Conservation (phyloP, 2,797 vertebrate species). For the Odontamblyopus rebecca region DNA sequence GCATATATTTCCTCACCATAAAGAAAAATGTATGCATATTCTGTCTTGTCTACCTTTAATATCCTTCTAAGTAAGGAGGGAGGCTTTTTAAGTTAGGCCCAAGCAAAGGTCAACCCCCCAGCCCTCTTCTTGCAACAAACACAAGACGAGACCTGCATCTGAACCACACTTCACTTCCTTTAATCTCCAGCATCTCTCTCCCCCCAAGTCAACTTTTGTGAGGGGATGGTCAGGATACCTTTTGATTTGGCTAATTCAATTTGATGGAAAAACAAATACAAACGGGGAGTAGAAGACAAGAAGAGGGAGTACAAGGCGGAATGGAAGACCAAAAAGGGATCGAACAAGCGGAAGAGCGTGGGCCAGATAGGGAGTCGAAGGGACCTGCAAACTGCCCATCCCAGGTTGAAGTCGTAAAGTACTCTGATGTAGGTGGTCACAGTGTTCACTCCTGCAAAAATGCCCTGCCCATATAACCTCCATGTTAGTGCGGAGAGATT, state of each 20-base stretch:
- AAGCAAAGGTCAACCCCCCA: slow-evolving; percentile 72
- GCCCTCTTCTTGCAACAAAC: slow-evolving; percentile 50
- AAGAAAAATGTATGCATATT: slow-evolving; percentile 43
- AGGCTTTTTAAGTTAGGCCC: slow-evolving; percentile 68
- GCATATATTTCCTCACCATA: background rate
- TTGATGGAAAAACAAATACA: slow-evolving; percentile 85
- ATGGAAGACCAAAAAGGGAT: slow-evolving; percentile 32
- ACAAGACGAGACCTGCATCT: slow-evolving; percentile 75
- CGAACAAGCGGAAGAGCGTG: slow-evolving; percentile 46
- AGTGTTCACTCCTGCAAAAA: slow-evolving; percentile 62
- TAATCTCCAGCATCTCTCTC: slow-evolving; percentile 77
- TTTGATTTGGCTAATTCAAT: slow-evolving; percentile 86
- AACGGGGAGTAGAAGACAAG: slow-evolving; percentile 67
- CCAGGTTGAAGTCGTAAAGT: slow-evolving; percentile 78
- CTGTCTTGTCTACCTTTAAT: slow-evolving; percentile 57
- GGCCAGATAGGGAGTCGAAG: slow-evolving; percentile 61
- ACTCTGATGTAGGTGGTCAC: slow-evolving; percentile 76
- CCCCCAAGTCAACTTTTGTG: slow-evolving; percentile 78
- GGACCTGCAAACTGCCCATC: slow-evolving; percentile 70
- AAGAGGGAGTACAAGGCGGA: slow-evolving; percentile 59
- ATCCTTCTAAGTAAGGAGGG: slow-evolving; percentile 69
- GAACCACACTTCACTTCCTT: slow-evolving; percentile 78
- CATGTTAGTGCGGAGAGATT: slow-evolving; percentile 64
- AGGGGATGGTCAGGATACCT: slow-evolving; percentile 76
- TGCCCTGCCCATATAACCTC: slow-evolving; percentile 43